phyloP scores from a whole-genome alignment of 2,113 vertebrate species.

The Stomatorhinus ivindoensis region DNA sequence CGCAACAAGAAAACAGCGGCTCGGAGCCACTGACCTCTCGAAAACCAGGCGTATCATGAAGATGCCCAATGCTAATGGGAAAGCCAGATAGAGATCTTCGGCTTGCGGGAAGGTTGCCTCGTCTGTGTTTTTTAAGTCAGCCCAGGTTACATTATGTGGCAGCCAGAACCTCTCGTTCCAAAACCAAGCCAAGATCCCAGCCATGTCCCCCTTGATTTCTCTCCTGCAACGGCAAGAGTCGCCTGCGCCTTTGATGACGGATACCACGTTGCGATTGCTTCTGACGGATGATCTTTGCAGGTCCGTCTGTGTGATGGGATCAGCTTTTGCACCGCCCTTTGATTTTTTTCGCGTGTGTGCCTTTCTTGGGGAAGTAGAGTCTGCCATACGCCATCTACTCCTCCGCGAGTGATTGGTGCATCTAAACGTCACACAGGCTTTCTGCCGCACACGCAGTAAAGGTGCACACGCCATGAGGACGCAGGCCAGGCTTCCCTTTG shows the following conservation, averaged over 20 bases:
- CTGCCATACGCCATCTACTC: slow-evolving; percentile 38
- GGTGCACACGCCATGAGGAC: slow-evolving; percentile 6
- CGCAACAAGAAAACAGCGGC: not conserved
- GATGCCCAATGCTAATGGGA: slow-evolving; percentile 92
- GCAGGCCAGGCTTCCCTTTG: not conserved
- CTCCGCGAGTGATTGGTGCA: slow-evolving; percentile 55
- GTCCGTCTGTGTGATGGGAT: slow-evolving; percentile 48
- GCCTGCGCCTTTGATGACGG: slow-evolving; percentile 28
- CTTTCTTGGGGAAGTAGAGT: slow-evolving; percentile 46
- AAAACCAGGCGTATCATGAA: slow-evolving; percentile 92
- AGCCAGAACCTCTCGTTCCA: slow-evolving; percentile 85
- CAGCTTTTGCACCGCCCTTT: slow-evolving; percentile 46
- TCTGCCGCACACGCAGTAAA: slow-evolving; percentile 7
- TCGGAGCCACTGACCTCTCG: slow-evolving; percentile 73
- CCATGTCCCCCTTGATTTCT: slow-evolving; percentile 49
- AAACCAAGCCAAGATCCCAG: slow-evolving; percentile 81
- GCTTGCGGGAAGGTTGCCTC: slow-evolving; percentile 93
- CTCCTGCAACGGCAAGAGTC: slow-evolving; percentile 34
- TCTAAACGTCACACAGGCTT: slow-evolving; percentile 44
- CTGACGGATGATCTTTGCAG: slow-evolving; percentile 45
- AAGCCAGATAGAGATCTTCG: slow-evolving; percentile 91
- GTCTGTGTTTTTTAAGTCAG: slow-evolving; percentile 90
- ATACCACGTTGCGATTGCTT: slow-evolving; percentile 30
- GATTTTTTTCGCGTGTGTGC: not conserved
- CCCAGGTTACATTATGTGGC: slow-evolving; percentile 86